These are phyloP conservation scores for Saturnia japonica DNA, from an alignment of 2,888 invertebrate genomes.

Conservation along the genomic window DNA sequence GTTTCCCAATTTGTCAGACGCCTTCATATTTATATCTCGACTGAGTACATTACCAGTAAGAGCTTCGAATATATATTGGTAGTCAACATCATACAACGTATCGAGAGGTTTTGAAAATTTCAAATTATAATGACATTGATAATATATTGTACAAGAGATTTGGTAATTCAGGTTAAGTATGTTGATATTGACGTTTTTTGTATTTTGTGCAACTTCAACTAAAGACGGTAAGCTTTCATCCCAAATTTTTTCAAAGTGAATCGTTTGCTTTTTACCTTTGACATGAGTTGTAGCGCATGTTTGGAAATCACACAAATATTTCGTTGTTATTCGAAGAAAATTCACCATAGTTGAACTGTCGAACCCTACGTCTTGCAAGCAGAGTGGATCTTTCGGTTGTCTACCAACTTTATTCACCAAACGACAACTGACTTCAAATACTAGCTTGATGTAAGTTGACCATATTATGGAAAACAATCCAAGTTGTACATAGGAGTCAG, in stretches of 20 bases:
- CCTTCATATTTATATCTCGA: constrained; percentile 82
- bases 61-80: constrained; percentile 81
- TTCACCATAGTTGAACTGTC: constrained; percentile 83
- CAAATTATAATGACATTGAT: constrained; percentile 89
- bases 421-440: constrained; percentile 88
- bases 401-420: constrained; percentile 91
- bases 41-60: constrained; percentile 65
- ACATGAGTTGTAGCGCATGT: constrained; percentile 62
- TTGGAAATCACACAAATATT: constrained; percentile 75
- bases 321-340: constrained; percentile 71
- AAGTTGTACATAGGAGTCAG: constrained; percentile 85
- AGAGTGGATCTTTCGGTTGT: constrained; percentile 91
- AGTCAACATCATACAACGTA: constrained; percentile 89
- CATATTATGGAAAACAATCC: constrained; percentile 93
- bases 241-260: constrained; percentile 85
- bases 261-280: constrained; percentile 60
- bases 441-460: constrained; percentile 93
- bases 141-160: constrained; percentile 88
- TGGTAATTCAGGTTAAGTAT: constrained; percentile 91
- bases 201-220: constrained; percentile 89
- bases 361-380: constrained; percentile 88
- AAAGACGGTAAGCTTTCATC: constrained; percentile 86
- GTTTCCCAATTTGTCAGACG: constrained; percentile 86
- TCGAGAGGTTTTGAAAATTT: constrained; percentile 87
- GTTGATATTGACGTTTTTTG: constrained; percentile 88